Conservation (phyloP, 2,888 invertebrate genomes). For the Pristionchus maxplancki region DNA sequence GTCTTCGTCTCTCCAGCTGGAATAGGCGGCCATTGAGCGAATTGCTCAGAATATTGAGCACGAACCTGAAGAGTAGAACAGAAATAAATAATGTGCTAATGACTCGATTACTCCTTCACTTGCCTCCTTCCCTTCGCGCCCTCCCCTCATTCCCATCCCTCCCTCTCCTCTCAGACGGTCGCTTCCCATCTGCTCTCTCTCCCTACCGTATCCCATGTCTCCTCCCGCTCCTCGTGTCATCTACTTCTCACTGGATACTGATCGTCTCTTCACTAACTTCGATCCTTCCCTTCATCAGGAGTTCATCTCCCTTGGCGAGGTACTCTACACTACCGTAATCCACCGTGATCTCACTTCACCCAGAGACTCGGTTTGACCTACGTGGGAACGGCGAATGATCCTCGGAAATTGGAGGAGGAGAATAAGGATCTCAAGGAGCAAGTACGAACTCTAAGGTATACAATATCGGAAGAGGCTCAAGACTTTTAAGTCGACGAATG, state of each 20-base stretch:
- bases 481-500: neutral
- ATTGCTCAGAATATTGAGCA: constrained; percentile 64
- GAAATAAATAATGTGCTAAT: neutral
- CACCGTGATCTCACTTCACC: neutral
- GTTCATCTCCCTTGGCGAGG: constrained; percentile 3
- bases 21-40: constrained; percentile 72
- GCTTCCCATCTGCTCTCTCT: neutral
- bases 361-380: constrained; percentile 25
- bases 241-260: constrained; percentile 5
- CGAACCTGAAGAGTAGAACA: neutral
- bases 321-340: neutral
- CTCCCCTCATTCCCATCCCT: constrained; percentile 1
- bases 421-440: constrained; percentile 27
- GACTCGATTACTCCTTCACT: neutral
- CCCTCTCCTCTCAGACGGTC: neutral
- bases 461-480: too few relatives aligned
- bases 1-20: constrained; percentile 59
- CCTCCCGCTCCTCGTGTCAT: neutral
- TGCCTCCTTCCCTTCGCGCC: neutral
- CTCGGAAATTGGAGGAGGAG: constrained; percentile 11
- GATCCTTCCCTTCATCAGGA: neutral
- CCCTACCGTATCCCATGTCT: neutral
- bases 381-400: neutral
- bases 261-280: constrained; percentile 19
- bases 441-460: neutral